Conservation (phyloP, 2,888 invertebrate genomes). For the Poecilobothrus nobilitatus region DNA sequence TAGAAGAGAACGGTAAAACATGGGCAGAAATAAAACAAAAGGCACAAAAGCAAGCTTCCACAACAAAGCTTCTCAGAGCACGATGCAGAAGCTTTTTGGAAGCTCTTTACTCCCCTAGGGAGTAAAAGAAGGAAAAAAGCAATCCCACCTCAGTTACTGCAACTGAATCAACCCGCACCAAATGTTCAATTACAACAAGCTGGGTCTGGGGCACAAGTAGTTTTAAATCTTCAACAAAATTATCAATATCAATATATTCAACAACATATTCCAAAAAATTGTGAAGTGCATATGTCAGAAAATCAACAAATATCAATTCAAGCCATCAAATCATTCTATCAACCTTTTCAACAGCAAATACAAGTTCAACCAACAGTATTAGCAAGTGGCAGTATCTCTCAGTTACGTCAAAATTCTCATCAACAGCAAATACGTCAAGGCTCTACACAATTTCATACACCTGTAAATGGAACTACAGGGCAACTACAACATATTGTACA, state of each 20-base stretch:
- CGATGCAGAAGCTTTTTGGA: too few species aligned
- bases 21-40: too few species aligned
- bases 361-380: conserved; percentile 21
- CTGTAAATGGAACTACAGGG: conserved; percentile 12
- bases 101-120: too few species aligned
- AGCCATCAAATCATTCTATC: conserved; percentile 26
- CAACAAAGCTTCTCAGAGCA: too few species aligned
- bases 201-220: conserved; percentile 22
- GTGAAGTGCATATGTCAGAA: neutral
- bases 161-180: conserved; percentile 24
- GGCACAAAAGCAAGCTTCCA: too few species aligned
- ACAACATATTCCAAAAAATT: conserved; percentile 16
- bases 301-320: conserved; percentile 25
- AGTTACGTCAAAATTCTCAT: conserved; percentile 5
- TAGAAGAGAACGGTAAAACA: too few species aligned
- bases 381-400: neutral
- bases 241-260: conserved; percentile 26
- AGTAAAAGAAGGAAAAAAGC: too few species aligned
- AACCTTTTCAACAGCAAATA: conserved; percentile 24
- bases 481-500: conserved; percentile 24
- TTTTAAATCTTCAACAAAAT: conserved; percentile 24
- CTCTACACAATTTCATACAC: conserved; percentile 10
- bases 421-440: conserved; percentile 4
- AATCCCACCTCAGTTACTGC: conserved; percentile 19
- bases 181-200: conserved; percentile 24